Evolutionary conservation across 2,888 invertebrate species (phyloP).

Genomic region (Merodon equestris): DNA sequence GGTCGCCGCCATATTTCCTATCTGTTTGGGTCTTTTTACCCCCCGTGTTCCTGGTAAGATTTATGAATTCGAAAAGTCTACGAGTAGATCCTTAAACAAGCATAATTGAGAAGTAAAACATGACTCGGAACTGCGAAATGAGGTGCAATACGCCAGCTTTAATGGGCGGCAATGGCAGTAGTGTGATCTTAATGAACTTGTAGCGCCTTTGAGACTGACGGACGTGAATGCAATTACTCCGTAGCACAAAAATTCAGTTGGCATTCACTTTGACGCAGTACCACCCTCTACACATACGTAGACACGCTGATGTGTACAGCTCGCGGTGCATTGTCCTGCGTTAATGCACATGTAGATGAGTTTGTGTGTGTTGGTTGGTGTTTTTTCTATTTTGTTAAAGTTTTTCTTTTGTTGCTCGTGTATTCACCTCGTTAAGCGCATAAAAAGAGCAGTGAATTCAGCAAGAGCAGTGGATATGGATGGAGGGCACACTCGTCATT

Average conservation of each 20-base stretch:
- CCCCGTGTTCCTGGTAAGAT: slow-evolving; percentile 24
- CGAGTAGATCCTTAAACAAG: slow-evolving; percentile 7
- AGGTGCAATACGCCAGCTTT: too few species aligned
- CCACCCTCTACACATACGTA: slow-evolving; percentile 7
- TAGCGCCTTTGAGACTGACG: slow-evolving; percentile 42
- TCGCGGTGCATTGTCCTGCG: slow-evolving; percentile 54
- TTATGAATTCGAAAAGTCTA: slow-evolving; percentile 44
- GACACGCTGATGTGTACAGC: slow-evolving; percentile 1
- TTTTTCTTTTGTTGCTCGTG: slow-evolving; percentile 14
- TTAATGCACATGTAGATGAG: slow-evolving; percentile 22
- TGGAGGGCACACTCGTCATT: slow-evolving; percentile 4
- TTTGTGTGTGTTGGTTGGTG: slow-evolving; percentile 8
- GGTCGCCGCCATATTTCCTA: slow-evolving; percentile 38
- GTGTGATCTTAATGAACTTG: slow-evolving; percentile 54
- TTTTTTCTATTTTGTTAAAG: background rate
- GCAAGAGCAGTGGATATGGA: slow-evolving; percentile 15
- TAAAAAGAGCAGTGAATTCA: slow-evolving; percentile 62
- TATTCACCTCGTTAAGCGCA: slow-evolving; percentile 65
- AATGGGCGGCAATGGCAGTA: background rate
- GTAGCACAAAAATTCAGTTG: slow-evolving; percentile 34
- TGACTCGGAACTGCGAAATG: too few species aligned
- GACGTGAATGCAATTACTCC: slow-evolving; percentile 59
- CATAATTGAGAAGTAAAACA: slow-evolving; percentile 33
- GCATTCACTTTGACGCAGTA: slow-evolving; percentile 54
- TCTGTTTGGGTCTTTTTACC: too few species aligned